A percentile compares a stretch with the other conserved stretches of the same genome.
Conservation (phyloP, 2,888 invertebrate genomes). For the Dryocosmus kuriphilus region DNA sequence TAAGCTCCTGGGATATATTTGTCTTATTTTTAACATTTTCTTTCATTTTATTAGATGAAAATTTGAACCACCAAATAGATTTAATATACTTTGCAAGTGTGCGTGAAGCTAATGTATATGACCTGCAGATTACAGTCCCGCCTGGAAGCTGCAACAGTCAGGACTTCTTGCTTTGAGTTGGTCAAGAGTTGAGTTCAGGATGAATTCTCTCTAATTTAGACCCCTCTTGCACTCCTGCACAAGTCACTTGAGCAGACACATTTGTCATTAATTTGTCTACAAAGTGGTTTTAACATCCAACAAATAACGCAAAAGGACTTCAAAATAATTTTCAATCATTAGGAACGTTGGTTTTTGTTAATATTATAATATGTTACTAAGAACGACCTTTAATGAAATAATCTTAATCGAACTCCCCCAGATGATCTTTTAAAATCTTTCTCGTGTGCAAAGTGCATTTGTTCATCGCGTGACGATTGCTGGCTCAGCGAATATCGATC, state of each 20-base stretch:
- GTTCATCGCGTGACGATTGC: constrained; percentile 28
- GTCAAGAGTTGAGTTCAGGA: constrained; percentile 52
- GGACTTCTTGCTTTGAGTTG: constrained; percentile 66
- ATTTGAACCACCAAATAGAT: neutral
- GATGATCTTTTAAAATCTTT: neutral
- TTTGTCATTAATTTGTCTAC: neutral
- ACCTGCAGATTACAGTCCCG: constrained; percentile 65
- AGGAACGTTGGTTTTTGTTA: too few species aligned
- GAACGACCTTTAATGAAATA: neutral
- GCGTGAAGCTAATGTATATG: constrained; percentile 60
- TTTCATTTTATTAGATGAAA: neutral
- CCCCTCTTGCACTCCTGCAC: constrained; percentile 25
- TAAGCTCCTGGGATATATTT: too few species aligned
- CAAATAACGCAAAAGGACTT: neutral
- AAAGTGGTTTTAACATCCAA: neutral
- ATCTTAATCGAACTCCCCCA: neutral
- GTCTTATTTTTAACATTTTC: neutral
- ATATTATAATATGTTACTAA: too few species aligned
- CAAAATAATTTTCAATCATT: too few species aligned
- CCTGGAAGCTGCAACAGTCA: constrained; percentile 50
- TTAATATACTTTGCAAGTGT: neutral
- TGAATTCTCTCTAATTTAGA: constrained; percentile 66
- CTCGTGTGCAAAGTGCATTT: neutral
- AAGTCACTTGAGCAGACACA: neutral
- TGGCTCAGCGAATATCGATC: constrained; percentile 13